Base-by-base conservation (phyloP, 2,888 invertebrate genomes). In the Sicus ferrugineus region DNA sequence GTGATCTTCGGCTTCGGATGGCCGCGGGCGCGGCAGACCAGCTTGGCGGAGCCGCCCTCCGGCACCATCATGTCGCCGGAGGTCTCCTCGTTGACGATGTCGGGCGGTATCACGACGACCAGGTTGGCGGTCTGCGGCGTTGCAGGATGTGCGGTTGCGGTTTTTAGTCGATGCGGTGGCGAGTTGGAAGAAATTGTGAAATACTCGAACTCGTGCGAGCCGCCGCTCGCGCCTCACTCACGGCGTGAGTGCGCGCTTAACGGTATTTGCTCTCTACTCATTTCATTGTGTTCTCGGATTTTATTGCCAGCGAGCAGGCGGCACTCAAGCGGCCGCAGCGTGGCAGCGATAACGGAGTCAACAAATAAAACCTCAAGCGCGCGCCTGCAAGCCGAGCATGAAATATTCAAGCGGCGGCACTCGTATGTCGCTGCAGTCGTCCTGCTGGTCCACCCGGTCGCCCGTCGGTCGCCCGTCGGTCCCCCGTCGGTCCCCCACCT, bases 31-130 rank as follows among this genome's bases (percentile, higher is more conserved):
- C 93, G 93, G 86, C 95, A 95, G 71, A 93, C 90, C 76, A 95
- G 87, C 84, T 94, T 95, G 0, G 94, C 94, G 6, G 93, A 91
- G 48, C 95, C 94, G 65, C 95, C 95, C 86, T 95, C 95, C n/a
- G 94, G 94, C 67, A 96, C 95, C 93, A 95, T 95, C 89, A 96
- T 91, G 83, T 96, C 96, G 16, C 95, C 95, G 64, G 95, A 94
- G 11, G 95, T 95, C 83, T 95, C 95, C 81, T 95, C 95, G 81
- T 93, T 93, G 77, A 94, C 88, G 76, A 95, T 94, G 82, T 95
- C 95, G 66, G 95, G 95, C 38, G 95, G 94, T 80, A 95, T 94
- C 34, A 96, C 95, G 75, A 96, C 96, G 86, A 96, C 95, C 81
- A 96, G 86, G 83, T 90, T 93, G 75, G 95, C 95, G 75, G 93